phyloP scores from a whole-genome alignment of 2,113 vertebrate genomes.

The Elachura formosa region DNA sequence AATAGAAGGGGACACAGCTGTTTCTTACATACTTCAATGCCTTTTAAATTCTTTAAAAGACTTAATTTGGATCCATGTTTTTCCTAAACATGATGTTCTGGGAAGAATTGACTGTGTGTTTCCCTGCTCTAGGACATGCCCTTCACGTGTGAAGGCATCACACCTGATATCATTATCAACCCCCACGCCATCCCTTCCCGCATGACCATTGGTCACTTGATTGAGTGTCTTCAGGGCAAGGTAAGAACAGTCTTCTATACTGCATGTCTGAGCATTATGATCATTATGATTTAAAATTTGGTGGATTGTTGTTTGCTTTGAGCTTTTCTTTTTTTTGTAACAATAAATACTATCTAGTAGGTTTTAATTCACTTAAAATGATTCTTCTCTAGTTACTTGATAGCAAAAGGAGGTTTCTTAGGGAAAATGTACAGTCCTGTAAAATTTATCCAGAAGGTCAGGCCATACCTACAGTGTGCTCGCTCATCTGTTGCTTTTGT shows the following conservation, averaged over 20 bases:
- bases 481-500: neutral
- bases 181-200: constrained; percentile 97
- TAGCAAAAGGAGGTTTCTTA: neutral
- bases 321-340: neutral
- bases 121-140: constrained; percentile 88
- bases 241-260: constrained; percentile 60
- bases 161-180: constrained; percentile 98
- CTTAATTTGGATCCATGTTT: neutral
- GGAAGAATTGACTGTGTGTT: neutral
- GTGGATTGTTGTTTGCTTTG: neutral
- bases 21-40: neutral
- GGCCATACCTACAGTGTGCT: neutral
- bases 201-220: constrained; percentile 98
- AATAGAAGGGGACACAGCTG: neutral
- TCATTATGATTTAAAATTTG: neutral
- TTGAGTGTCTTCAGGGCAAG: constrained; percentile 99
- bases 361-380: neutral
- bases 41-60: neutral
- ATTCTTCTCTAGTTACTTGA: neutral
- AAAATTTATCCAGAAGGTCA: neutral
- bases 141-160: constrained; percentile 97
- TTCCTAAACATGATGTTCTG: neutral
- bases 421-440: neutral
- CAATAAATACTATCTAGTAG: neutral
- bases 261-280: neutral